Evolutionary conservation across 2,113 vertebrate genomes (phyloP), one percentile per base, ranked within the genome.

Genomic region (Tor tambroides): DNA sequence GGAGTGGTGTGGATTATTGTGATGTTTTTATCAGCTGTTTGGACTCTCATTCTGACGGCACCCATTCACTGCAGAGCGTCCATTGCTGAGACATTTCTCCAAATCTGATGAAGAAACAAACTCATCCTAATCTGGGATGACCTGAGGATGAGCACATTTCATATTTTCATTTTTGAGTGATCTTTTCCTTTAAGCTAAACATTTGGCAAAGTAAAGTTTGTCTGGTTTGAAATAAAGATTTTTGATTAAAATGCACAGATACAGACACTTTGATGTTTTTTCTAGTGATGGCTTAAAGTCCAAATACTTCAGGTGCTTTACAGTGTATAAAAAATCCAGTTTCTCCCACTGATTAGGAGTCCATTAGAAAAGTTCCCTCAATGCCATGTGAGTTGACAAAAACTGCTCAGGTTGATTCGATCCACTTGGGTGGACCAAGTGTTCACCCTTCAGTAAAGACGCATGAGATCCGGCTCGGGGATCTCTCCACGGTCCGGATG

Each of bases 381-480:
- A 5, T 32, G 76, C 32, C 30, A 12, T 14, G 32, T 26, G 1
- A 4, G 9, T 2, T 2, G 43, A 49, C 19, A n/a, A 5, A 8
- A 77, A 17, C 28, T 30, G 77, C 14, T 59, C 38, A 49, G 82
- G 23, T 14, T 38, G 32, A 51, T 14, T 75, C 79, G 6, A 19
- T 46, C 11, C 12, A 23, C 38, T 38, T 6, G 6, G 38, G 38
- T 6, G 38, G 7, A 7, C 4, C 17, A 38, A 26, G 0, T 11
- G 32, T 51, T 94, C 89, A 97, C 54, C 95, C 94, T 89, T 98
- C 96, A 0, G 95, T 96, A 76, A 96, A 96, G 89, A 97, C 93
- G 78, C 96, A 95, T 82, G 96, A 96, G 41, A 96, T 92, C 67
- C 96, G 96, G 90, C 93, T 96, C 49, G 96, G 92, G 87, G 92